Conservation (phyloP, 2,888 invertebrate species). For the Pammene fasciana region DNA sequence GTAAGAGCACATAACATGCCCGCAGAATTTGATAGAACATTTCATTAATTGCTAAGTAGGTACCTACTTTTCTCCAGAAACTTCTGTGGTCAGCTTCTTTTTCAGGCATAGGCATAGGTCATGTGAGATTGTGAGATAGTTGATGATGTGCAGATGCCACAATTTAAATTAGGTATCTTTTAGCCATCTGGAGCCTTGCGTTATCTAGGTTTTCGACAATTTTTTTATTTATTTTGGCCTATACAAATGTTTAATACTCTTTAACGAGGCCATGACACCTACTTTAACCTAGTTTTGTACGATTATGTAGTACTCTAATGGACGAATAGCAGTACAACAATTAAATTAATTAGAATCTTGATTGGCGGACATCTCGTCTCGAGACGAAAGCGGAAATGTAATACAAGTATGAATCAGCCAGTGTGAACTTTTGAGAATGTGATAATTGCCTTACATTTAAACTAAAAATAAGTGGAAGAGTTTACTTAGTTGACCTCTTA, state of each 20-base stretch:
- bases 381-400: constrained; percentile 13
- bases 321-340: constrained; percentile 14
- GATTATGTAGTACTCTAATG: constrained; percentile 2
- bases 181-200: too few species aligned
- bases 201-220: too few species aligned
- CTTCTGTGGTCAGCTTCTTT: too few species aligned
- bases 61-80: too few species aligned
- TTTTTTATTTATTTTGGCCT: too few species aligned
- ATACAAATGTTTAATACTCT: background rate
- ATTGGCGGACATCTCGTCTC: constrained; percentile 8
- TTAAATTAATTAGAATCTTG: constrained; percentile 25
- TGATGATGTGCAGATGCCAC: too few species aligned
- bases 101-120: too few species aligned
- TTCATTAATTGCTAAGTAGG: too few species aligned
- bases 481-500: background rate
- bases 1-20: too few species aligned
- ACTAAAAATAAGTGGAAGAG: background rate
- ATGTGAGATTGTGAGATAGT: too few species aligned
- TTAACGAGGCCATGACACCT: constrained; percentile 12
- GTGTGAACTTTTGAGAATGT: constrained; percentile 16
- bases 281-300: constrained; percentile 14
- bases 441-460: background rate
- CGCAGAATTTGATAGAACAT: too few species aligned
- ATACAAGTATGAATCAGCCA: constrained; percentile 20
- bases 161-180: too few species aligned